Conservation (phyloP, 2,888 invertebrate species). For the Chrysolina oricalcia region DNA sequence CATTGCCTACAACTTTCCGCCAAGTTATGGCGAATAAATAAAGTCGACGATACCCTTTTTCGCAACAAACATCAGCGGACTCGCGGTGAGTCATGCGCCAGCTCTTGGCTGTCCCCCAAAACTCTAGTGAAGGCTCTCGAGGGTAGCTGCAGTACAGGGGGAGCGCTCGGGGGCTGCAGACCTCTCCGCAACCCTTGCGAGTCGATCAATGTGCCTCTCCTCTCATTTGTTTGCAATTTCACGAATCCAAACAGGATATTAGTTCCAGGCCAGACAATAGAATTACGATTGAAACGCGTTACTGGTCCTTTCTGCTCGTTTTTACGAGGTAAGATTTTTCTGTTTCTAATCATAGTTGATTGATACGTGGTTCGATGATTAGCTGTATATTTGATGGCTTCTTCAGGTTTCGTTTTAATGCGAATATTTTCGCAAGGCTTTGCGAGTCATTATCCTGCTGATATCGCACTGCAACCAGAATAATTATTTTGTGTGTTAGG, state of each 20-base stretch:
- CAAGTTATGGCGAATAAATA: constrained; percentile 6
- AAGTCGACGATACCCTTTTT: constrained; percentile 12
- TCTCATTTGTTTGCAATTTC: constrained; percentile 53
- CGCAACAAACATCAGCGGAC: constrained; percentile 23
- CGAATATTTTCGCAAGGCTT: no score
- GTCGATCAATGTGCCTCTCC: constrained; percentile 66
- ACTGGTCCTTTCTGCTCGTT: constrained; percentile 41
- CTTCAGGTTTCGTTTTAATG: no score
- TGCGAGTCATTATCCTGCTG: no score
- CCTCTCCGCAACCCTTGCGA: constrained; percentile 69
- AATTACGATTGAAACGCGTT: constrained; percentile 9
- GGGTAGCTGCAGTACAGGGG: constrained; percentile 70
- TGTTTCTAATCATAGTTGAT: not conserved
- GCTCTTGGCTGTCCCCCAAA: constrained; percentile 54
- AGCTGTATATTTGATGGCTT: not conserved
- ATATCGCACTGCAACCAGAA: no score
- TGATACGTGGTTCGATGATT: not conserved
- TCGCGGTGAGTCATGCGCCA: constrained; percentile 51
- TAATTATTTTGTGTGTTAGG: no score
- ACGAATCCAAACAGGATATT: constrained; percentile 45
- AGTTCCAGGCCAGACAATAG: constrained; percentile 28
- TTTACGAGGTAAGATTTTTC: constrained; percentile 42
- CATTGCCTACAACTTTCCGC: not conserved
- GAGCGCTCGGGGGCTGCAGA: constrained; percentile 71
- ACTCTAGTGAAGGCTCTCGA: constrained; percentile 49